Percentiles rank a stretch among this genome's conserved stretches.
These are phyloP conservation scores for Aromia moschata DNA, from an alignment of 2,888 invertebrate species.

Conservation along the genomic window DNA sequence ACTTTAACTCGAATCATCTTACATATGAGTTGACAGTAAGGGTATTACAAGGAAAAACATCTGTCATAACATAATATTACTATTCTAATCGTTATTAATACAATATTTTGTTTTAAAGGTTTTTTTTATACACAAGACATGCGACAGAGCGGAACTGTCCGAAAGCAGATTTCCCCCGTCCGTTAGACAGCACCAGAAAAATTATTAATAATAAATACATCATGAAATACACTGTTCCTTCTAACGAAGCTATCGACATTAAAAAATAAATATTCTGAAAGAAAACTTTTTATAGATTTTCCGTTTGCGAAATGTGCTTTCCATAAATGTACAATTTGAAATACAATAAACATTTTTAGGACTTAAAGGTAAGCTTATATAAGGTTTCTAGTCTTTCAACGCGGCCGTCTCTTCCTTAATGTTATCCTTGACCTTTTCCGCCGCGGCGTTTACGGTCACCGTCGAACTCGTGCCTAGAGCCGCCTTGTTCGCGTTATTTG, in stretches of 20 bases:
- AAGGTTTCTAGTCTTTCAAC: constrained; percentile 55
- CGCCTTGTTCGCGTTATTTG: constrained; percentile 39
- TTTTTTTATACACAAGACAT: constrained; percentile 5
- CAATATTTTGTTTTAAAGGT: constrained; percentile 24
- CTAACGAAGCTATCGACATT: constrained; percentile 14
- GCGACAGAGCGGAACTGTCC: constrained; percentile 3
- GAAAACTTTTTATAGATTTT: constrained; percentile 15
- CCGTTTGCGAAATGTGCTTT: constrained; percentile 18
- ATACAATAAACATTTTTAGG: constrained; percentile 37
- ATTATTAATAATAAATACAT: constrained; percentile 23
- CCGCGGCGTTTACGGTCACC: constrained; percentile 32
- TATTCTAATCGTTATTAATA: constrained; percentile 19
- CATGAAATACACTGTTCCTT: constrained; percentile 6
- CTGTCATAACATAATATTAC: constrained; percentile 29
- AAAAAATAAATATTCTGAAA: constrained; percentile 22
- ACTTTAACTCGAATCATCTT: background rate
- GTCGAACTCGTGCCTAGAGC: constrained; percentile 37
- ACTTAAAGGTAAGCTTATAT: constrained; percentile 43
- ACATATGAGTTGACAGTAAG: constrained; percentile 18
- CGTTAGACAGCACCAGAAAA: constrained; percentile 27
- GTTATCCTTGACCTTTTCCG: constrained; percentile 54
- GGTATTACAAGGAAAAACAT: constrained; percentile 12
- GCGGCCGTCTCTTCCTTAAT: constrained; percentile 55
- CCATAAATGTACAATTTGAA: constrained; percentile 24
- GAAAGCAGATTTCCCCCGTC: background rate